These are phyloP conservation scores for Drymonia ruficornis DNA, from an alignment of 2,888 invertebrate species.

Conservation along the genomic window DNA sequence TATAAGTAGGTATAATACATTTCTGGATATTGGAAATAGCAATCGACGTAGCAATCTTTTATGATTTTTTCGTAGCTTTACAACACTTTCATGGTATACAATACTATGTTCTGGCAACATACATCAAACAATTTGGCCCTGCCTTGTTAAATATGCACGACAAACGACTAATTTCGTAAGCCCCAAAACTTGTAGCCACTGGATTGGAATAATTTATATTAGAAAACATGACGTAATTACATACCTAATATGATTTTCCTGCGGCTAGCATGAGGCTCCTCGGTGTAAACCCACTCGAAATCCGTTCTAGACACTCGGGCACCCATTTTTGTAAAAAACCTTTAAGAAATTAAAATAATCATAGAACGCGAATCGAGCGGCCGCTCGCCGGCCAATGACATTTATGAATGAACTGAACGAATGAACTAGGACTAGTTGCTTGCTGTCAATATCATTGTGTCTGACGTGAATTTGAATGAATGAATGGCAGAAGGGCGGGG, in stretches of 20 bases:
- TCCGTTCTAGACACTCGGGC: conserved; percentile 96
- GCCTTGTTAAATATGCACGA: no score
- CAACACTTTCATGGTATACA: no score
- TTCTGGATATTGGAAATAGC: no score
- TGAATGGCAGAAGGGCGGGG: no score
- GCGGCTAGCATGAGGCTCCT: conserved; percentile 98
- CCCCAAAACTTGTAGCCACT: background rate
- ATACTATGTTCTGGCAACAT: no score
- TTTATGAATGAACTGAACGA: background rate
- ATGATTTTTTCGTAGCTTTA: no score
- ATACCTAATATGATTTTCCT: conserved; percentile 96
- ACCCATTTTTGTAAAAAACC: conserved; percentile 89
- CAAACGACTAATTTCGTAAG: no score
- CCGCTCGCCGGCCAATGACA: background rate
- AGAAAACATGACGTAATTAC: conserved; percentile 59
- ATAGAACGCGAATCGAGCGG: background rate
- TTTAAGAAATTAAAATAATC: background rate
- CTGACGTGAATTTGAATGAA: no score
- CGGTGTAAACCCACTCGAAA: conserved; percentile 98
- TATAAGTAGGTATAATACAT: no score
- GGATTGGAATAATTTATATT: background rate
- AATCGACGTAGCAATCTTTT: no score
- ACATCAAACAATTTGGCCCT: no score
- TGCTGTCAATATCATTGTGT: no score
- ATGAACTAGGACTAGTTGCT: background rate